Percentiles rank a stretch among this genome's conserved stretches.
Evolutionary conservation across 2,888 invertebrate species (phyloP).

Genomic region (Formica aserva): DNA sequence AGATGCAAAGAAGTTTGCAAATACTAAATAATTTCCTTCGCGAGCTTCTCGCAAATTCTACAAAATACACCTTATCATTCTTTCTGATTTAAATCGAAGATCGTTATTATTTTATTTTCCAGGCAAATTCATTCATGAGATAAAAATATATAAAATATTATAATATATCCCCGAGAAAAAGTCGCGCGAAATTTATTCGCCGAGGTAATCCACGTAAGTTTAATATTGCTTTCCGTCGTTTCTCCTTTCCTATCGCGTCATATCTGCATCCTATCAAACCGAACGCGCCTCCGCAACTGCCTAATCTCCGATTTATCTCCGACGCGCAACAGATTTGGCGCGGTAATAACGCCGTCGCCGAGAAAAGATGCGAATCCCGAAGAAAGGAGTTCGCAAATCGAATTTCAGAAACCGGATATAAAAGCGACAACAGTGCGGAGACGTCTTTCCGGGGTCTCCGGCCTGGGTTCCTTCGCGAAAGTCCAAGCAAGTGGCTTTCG

Average conservation of each 20-base stretch:
- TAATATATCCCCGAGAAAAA: neutral
- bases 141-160: neutral
- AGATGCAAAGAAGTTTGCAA: slow-evolving; percentile 10
- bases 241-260: slow-evolving; percentile 25
- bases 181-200: slow-evolving; percentile 4
- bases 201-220: slow-evolving; percentile 23
- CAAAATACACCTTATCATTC: neutral
- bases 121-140: neutral
- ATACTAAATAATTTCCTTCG: slow-evolving; percentile 20
- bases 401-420: slow-evolving; percentile 50
- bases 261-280: slow-evolving; percentile 11
- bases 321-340: slow-evolving; percentile 37
- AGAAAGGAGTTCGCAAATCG: slow-evolving; percentile 44
- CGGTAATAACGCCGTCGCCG: neutral
- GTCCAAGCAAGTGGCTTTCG: slow-evolving; percentile 63
- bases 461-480: slow-evolving; percentile 45
- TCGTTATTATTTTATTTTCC: neutral
- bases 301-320: slow-evolving; percentile 51
- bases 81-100: neutral
- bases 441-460: slow-evolving; percentile 35
- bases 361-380: neutral
- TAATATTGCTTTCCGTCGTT: slow-evolving; percentile 28
- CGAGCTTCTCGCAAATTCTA: neutral
- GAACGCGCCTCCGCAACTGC: neutral
- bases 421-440: slow-evolving; percentile 2